Conservation (phyloP, 2,113 vertebrate species). For the Neodon shergylaensis region DNA sequence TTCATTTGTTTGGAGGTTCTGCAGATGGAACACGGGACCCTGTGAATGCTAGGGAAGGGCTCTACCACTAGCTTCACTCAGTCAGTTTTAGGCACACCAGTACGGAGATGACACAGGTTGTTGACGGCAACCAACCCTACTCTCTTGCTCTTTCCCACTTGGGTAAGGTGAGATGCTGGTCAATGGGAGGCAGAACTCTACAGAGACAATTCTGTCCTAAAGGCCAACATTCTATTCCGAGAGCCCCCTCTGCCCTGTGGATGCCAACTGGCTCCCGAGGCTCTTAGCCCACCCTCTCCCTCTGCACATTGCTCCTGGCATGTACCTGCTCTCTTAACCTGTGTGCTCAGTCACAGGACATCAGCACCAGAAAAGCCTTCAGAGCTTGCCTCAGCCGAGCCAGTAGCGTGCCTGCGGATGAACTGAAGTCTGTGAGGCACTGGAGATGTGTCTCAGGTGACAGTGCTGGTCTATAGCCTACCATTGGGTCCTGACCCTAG, state of each 20-base stretch:
- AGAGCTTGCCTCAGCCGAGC: background rate
- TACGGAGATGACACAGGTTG: background rate
- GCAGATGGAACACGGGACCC: background rate
- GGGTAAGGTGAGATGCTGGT: background rate
- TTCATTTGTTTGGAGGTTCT: background rate
- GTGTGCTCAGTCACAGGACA: background rate
- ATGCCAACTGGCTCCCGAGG: too few relatives aligned
- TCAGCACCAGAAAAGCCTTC: background rate
- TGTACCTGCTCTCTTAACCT: too few relatives aligned
- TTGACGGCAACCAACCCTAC: background rate
- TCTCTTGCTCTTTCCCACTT: background rate
- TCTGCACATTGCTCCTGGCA: rapidly evolving
- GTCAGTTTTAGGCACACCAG: background rate
- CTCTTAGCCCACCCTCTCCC: background rate
- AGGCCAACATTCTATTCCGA: background rate
- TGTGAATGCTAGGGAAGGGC: background rate
- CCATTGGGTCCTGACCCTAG: background rate
- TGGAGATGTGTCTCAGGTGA: background rate
- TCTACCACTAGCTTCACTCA: background rate
- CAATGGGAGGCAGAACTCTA: background rate
- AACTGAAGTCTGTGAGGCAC: background rate
- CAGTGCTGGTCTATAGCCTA: background rate
- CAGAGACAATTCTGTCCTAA: background rate
- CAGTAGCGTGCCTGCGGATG: background rate
- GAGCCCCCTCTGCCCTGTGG: background rate